Percentiles rank a stretch among this genome's conserved stretches.
Evolutionary conservation across 2,797 vertebrate genomes (phyloP).

Genomic region (Telmatherina bonti): DNA sequence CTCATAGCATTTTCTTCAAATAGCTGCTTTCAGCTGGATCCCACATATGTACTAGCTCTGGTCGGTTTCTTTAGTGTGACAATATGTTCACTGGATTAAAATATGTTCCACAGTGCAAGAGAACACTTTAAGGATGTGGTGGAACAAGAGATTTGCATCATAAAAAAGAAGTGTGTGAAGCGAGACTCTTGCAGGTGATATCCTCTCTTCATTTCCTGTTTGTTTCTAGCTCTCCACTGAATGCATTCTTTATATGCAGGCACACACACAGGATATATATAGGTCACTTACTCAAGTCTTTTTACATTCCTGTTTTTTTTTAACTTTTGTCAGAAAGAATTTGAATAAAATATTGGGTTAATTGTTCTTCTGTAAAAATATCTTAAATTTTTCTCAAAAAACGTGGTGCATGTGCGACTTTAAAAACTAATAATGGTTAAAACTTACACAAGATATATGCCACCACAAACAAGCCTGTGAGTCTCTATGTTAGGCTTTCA

Average conservation of each 20-base stretch:
- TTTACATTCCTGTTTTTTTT: background rate
- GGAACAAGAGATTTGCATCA: background rate
- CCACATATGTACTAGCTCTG: background rate
- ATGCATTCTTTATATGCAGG: background rate
- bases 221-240: background rate
- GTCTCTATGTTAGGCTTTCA: conserved; percentile 16
- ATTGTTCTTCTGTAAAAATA: background rate
- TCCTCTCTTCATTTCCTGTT: conserved; percentile 5
- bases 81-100: background rate
- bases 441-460: background rate
- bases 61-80: background rate
- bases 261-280: background rate
- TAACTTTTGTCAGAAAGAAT: conserved; percentile 9
- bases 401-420: background rate
- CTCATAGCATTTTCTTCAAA: background rate
- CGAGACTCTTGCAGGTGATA: background rate
- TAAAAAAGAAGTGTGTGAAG: background rate
- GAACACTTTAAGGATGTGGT: background rate
- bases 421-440: background rate
- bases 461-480: background rate
- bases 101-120: background rate
- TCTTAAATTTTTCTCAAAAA: conserved; percentile 6
- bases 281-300: background rate
- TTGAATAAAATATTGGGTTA: background rate
- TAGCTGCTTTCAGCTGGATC: background rate